Conservation (phyloP, 2,113 vertebrate genomes). For the Puffinus mauretanicus region DNA sequence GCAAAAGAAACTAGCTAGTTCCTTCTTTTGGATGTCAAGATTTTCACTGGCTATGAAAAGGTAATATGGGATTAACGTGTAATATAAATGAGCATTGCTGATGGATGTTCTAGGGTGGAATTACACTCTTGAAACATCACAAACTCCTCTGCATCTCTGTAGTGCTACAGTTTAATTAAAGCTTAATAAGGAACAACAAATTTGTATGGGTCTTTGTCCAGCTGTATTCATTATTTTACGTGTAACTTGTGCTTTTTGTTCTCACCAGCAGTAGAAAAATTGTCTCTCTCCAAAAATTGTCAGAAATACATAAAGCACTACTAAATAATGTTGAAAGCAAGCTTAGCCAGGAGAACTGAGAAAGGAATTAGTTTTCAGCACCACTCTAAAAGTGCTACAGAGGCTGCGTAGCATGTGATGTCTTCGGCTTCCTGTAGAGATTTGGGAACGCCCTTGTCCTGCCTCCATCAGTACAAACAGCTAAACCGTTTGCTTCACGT, state of each 20-base stretch:
- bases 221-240: neutral
- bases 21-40: neutral
- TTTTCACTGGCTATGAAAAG: neutral
- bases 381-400: neutral
- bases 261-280: neutral
- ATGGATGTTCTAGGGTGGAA: neutral
- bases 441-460: neutral
- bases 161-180: slow-evolving; percentile 18
- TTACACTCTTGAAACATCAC: neutral
- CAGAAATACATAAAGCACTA: neutral
- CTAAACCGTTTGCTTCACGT: fast-evolving
- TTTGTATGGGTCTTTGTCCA: neutral
- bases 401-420: neutral
- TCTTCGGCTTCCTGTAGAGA: fast-evolving
- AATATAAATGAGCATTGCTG: neutral
- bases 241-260: neutral
- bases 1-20: neutral
- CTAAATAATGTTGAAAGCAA: neutral
- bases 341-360: neutral
- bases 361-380: neutral
- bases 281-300: neutral
- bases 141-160: neutral
- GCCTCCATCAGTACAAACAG: neutral
- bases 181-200: neutral
- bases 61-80: neutral